A percentile compares a stretch with the other conserved stretches of the same genome.
Evolutionary conservation across 2,888 invertebrate genomes (phyloP).

Genomic region (Papilio demoleus): DNA sequence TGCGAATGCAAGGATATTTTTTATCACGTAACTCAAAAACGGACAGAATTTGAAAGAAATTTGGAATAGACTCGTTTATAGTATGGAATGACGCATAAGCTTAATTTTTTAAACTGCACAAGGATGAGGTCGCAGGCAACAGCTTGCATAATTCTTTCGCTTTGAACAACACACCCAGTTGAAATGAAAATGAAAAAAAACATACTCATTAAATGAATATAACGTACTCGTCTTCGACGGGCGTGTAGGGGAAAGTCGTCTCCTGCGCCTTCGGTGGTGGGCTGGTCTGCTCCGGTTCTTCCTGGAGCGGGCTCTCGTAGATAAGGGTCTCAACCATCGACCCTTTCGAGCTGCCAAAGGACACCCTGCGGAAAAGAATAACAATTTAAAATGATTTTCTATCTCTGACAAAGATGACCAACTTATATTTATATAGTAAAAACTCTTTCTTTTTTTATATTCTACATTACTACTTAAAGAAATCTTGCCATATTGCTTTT

Average conservation of each 20-base stretch:
- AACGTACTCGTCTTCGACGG: constrained; percentile 84
- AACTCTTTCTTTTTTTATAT: no score
- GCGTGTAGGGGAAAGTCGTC: constrained; percentile 76
- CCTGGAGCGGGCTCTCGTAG: constrained; percentile 93
- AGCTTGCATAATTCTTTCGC: constrained; percentile 17
- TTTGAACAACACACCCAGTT: constrained; percentile 22
- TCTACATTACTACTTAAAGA: no score
- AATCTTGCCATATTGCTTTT: no score
- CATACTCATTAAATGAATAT: constrained; percentile 71
- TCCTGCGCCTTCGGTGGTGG: constrained; percentile 80
- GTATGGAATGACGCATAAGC: neutral
- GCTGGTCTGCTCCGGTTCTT: constrained; percentile 88
- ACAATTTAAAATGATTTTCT: neutral
- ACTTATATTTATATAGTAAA: no score
- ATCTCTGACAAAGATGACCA: no score
- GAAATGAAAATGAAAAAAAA: constrained; percentile 56
- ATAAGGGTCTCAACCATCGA: constrained; percentile 97
- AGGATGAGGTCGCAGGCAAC: neutral
- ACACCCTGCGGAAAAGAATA: constrained; percentile 87
- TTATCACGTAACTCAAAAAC: neutral
- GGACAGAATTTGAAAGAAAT: neutral
- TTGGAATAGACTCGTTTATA: neutral
- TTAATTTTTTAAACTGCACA: neutral
- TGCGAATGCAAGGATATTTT: neutral
- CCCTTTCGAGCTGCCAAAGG: constrained; percentile 96